A percentile compares a stretch with the other conserved stretches of the same genome.
phyloP scores from a whole-genome alignment of 2,113 vertebrate genomes.

The Proteles cristata region DNA sequence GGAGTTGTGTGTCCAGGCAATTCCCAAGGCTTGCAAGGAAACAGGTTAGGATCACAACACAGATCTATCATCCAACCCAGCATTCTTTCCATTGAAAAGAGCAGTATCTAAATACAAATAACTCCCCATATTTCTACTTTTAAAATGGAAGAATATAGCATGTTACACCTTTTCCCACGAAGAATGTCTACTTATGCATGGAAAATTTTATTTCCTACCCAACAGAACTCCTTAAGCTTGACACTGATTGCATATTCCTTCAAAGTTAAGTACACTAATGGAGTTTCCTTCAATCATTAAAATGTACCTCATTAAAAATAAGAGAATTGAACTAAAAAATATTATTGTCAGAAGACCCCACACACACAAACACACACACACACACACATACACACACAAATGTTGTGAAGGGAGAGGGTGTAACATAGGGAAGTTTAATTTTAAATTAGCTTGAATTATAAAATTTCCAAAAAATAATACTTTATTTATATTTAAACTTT shows the following conservation, averaged over 20 bases:
- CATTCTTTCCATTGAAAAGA: conserved; percentile 17
- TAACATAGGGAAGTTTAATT: conserved; percentile 43
- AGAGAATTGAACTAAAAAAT: neutral
- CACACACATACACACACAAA: neutral
- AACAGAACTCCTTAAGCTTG: conserved; percentile 1
- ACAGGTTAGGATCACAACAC: neutral
- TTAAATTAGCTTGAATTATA: conserved; percentile 41
- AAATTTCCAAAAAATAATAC: neutral
- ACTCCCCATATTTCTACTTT: neutral
- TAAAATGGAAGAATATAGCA: conserved; percentile 32
- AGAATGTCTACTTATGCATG: conserved; percentile 30
- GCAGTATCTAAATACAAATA: conserved; percentile 8
- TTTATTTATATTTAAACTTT: conserved; percentile 55
- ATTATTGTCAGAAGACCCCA: neutral
- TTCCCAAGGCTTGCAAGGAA: neutral
- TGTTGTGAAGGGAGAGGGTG: conserved; percentile 25
- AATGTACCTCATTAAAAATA: conserved; percentile 35
- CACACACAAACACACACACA: neutral
- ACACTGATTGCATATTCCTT: conserved; percentile 4
- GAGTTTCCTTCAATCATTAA: neutral
- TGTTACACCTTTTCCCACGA: conserved; percentile 9
- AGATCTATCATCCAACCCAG: neutral
- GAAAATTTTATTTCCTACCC: conserved; percentile 42
- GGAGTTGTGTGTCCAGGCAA: neutral
- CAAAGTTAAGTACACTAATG: neutral